A percentile compares a stretch with the other conserved stretches of the same genome.
Conservation (phyloP, 2,888 invertebrate species). For the Blera fallax region DNA sequence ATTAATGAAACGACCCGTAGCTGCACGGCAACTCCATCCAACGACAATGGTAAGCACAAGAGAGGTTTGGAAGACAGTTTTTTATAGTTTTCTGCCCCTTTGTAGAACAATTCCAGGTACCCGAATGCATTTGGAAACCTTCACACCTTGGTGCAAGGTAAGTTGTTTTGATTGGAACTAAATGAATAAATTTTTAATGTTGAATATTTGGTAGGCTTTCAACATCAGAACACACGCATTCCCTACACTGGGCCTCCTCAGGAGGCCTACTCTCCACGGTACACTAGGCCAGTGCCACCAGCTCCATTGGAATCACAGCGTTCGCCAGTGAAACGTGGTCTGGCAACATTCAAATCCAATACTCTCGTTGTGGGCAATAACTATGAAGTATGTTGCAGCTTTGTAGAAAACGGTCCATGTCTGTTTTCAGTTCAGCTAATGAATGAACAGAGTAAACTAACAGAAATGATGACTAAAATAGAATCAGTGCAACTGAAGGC, state of each 20-base stretch:
- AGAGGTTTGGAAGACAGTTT: background rate
- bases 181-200: background rate
- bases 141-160: slow-evolving; percentile 74
- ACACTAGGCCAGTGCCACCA: slow-evolving; percentile 57
- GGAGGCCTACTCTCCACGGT: slow-evolving; percentile 49
- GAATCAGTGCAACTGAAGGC: slow-evolving; percentile 85
- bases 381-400: slow-evolving; percentile 88
- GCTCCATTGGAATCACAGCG: slow-evolving; percentile 45
- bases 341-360: slow-evolving; percentile 80
- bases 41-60: slow-evolving; percentile 32
- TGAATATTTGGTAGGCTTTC: slow-evolving; percentile 62
- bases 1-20: slow-evolving; percentile 17
- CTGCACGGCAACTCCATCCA: slow-evolving; percentile 38
- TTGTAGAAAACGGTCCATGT: slow-evolving; percentile 90
- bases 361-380: slow-evolving; percentile 83
- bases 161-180: background rate
- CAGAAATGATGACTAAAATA: slow-evolving; percentile 88
- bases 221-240: slow-evolving; percentile 74
- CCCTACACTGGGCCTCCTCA: slow-evolving; percentile 73
- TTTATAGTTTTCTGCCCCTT: background rate
- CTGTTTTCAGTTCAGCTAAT: slow-evolving; percentile 89
- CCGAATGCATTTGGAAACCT: slow-evolving; percentile 75
- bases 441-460: slow-evolving; percentile 84
- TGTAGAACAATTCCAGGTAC: slow-evolving; percentile 48
- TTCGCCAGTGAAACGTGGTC: slow-evolving; percentile 60